Percentiles rank a stretch among this genome's conserved stretches.
phyloP scores from a whole-genome alignment of 2,888 invertebrate genomes.

The Notodonta dromedarius region DNA sequence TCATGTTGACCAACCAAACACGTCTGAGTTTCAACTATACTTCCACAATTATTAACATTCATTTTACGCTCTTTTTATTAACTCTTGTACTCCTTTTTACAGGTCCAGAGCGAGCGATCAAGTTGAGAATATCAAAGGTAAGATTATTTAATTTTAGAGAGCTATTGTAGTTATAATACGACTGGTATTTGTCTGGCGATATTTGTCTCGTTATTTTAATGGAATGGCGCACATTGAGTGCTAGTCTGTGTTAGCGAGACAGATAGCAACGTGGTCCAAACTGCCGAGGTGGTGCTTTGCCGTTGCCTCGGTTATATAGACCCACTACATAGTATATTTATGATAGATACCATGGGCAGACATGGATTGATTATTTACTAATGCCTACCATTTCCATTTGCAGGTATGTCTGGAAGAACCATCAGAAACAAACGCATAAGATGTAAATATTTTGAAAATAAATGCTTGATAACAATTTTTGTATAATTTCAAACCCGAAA shows the following conservation, averaged over 20 bases:
- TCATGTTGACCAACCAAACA: constrained; percentile 62
- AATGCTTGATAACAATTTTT: no score
- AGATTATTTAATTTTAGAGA: no score
- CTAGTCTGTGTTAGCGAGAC: constrained; percentile 30
- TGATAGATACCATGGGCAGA: not conserved
- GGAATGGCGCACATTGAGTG: constrained; percentile 16
- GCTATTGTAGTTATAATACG: no score
- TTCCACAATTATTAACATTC: not conserved
- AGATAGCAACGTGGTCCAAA: constrained; percentile 38
- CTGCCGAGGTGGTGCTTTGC: constrained; percentile 29
- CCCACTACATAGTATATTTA: constrained; percentile 53
- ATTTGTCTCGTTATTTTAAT: constrained; percentile 23
- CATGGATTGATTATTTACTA: not conserved
- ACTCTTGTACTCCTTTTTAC: not conserved
- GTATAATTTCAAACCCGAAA: no score
- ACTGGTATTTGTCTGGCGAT: no score
- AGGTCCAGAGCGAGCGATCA: not conserved
- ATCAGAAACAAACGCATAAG: no score
- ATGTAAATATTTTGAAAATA: no score
- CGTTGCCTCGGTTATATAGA: constrained; percentile 60
- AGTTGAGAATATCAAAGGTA: no score
- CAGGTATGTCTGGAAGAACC: not conserved
- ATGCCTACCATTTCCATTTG: not conserved
- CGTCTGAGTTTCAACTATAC: constrained; percentile 48
- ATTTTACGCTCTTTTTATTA: not conserved